Conservation (phyloP, 1,140 invertebrate species). For the Bombus haemorrhoidalis region DNA sequence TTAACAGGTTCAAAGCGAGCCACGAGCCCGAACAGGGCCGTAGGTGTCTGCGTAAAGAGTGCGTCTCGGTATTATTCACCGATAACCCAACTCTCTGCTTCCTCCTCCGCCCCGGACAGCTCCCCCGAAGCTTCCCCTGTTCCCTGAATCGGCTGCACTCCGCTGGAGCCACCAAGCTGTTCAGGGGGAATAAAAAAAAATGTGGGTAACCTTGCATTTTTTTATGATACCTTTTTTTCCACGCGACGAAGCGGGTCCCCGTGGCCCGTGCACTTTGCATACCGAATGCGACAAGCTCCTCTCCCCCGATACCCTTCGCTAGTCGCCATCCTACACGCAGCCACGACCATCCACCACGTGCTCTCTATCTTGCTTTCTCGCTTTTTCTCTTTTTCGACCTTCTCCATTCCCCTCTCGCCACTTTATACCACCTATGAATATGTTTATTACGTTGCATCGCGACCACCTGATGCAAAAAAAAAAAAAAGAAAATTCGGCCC, state of each 20-base stretch:
- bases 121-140: background rate
- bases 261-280: slow-evolving; percentile 70
- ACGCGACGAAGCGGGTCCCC: slow-evolving; percentile 44
- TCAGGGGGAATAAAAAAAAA: slow-evolving; percentile 66
- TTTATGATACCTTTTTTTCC: slow-evolving; percentile 66
- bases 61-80: slow-evolving; percentile 50
- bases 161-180: slow-evolving; percentile 22
- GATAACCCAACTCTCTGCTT: slow-evolving; percentile 55
- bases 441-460: slow-evolving; percentile 68
- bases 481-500: slow-evolving; percentile 45
- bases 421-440: slow-evolving; percentile 67
- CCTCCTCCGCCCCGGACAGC: too few species aligned
- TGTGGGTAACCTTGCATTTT: slow-evolving; percentile 76
- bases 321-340: slow-evolving; percentile 26
- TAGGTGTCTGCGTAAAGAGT: slow-evolving; percentile 51
- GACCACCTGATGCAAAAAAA: slow-evolving; percentile 57
- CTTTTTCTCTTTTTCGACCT: background rate
- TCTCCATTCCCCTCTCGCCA: slow-evolving; percentile 21
- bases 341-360: background rate
- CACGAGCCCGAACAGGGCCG: slow-evolving; percentile 12
- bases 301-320: slow-evolving; percentile 41
- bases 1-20: slow-evolving; percentile 43
- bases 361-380: slow-evolving; percentile 13
- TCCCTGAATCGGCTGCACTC: slow-evolving; percentile 26
- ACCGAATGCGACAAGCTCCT: slow-evolving; percentile 65